A percentile compares a stretch with the other conserved stretches of the same genome.
phyloP scores from a whole-genome alignment of 2,888 invertebrate species.

The Lycia hirtaria region DNA sequence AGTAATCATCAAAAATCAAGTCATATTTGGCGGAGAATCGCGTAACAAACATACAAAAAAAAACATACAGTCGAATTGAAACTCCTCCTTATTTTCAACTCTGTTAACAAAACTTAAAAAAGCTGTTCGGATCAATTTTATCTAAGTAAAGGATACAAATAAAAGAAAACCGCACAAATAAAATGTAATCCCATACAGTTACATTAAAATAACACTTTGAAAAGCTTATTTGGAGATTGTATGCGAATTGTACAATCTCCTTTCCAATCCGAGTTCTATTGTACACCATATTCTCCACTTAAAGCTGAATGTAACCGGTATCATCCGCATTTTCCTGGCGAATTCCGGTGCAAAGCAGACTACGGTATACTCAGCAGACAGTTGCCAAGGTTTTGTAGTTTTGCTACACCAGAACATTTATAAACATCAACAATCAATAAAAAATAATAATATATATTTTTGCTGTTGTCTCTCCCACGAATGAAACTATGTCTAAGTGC shows the following conservation, averaged over 20 bases:
- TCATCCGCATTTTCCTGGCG: slow-evolving; percentile 26
- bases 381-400: slow-evolving; percentile 11
- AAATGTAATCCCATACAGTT: neutral
- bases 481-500: too few species aligned
- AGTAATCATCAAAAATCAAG: too few species aligned
- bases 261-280: slow-evolving; percentile 27
- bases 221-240: slow-evolving; percentile 17
- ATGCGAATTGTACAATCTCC: slow-evolving; percentile 27
- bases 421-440: too few species aligned
- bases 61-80: too few species aligned
- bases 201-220: slow-evolving; percentile 12
- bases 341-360: slow-evolving; percentile 19
- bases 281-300: slow-evolving; percentile 19
- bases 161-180: neutral
- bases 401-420: too few species aligned
- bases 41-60: too few species aligned
- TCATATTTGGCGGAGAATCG: too few species aligned
- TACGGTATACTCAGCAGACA: slow-evolving; percentile 5
- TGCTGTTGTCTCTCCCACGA: too few species aligned
- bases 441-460: too few species aligned
- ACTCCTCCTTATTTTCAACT: too few species aligned
- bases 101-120: too few species aligned
- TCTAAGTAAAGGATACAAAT: neutral
- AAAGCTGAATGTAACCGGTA: slow-evolving; percentile 25
- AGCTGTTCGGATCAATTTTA: neutral